phyloP scores from a whole-genome alignment of 2,888 invertebrate genomes.

The Lottia scabra region DNA sequence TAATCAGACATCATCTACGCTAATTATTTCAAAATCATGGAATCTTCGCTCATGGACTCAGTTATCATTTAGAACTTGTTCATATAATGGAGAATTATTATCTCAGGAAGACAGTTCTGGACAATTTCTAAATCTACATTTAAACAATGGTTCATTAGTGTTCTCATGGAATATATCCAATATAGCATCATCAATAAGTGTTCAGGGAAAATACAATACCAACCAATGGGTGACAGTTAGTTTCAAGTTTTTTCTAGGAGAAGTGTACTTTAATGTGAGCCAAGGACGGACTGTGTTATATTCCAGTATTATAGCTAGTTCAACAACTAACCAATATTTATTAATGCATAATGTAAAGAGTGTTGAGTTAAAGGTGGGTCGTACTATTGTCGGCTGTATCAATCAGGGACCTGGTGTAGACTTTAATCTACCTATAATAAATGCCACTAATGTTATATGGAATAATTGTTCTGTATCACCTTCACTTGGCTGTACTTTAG shows the following conservation, averaged over 20 bases:
- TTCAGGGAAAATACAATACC: neutral
- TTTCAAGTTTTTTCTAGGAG: neutral
- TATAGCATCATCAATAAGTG: neutral
- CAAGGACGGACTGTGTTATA: neutral
- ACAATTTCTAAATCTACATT: neutral
- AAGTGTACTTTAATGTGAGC: neutral
- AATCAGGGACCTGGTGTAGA: slow-evolving; percentile 44
- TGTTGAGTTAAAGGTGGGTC: slow-evolving; percentile 30
- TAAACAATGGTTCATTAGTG: neutral
- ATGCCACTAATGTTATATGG: neutral
- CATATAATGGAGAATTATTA: neutral
- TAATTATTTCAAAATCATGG: neutral
- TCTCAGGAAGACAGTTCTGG: neutral
- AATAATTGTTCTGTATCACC: slow-evolving; percentile 1
- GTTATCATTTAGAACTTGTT: neutral
- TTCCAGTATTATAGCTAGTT: slow-evolving; percentile 5
- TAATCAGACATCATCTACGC: neutral
- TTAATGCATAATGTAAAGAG: slow-evolving; percentile 3
- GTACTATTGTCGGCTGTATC: slow-evolving; percentile 42
- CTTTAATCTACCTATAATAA: slow-evolving; percentile 22
- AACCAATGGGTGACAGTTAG: neutral
- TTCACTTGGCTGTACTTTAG: neutral
- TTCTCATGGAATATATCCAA: neutral
- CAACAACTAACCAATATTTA: slow-evolving; percentile 10
- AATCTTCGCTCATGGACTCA: neutral